Evolutionary conservation across 2,888 invertebrate genomes (phyloP).

Genomic region (Anagyrus pseudococci): DNA sequence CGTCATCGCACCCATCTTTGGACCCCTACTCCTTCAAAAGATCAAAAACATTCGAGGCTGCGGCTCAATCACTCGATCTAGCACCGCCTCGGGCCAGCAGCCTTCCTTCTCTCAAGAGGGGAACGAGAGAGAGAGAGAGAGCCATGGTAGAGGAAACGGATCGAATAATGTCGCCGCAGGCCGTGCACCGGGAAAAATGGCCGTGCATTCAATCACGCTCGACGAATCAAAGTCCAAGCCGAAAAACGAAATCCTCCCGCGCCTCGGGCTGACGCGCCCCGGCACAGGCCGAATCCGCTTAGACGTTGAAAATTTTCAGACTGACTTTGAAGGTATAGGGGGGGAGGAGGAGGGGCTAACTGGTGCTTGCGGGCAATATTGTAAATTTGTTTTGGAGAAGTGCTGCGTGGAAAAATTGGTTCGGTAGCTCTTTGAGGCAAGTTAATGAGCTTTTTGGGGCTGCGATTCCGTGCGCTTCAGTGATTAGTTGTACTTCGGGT

Average conservation of each 20-base stretch:
- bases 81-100: constrained; percentile 10
- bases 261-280: neutral
- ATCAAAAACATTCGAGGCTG: constrained; percentile 28
- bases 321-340: too few relatives aligned
- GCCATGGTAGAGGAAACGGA: too few relatives aligned
- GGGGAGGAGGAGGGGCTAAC: neutral
- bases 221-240: constrained; percentile 31
- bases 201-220: constrained; percentile 31
- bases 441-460: too few relatives aligned
- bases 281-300: constrained; percentile 26
- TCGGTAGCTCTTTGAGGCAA: too few relatives aligned
- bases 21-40: constrained; percentile 7
- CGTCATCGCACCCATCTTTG: neutral
- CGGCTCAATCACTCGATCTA: constrained; percentile 34
- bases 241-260: neutral
- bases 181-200: constrained; percentile 13
- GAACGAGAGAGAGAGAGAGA: too few relatives aligned
- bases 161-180: neutral
- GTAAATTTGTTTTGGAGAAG: too few relatives aligned
- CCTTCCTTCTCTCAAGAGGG: too few relatives aligned
- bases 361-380: too few relatives aligned
- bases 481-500: too few relatives aligned
- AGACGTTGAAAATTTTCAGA: neutral
- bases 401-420: too few relatives aligned
- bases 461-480: too few relatives aligned